A percentile compares a stretch with the other conserved stretches of the same genome.
phyloP scores from a whole-genome alignment of 53 echinoderm and acorn worm genomes.

The Henricia sp. region DNA sequence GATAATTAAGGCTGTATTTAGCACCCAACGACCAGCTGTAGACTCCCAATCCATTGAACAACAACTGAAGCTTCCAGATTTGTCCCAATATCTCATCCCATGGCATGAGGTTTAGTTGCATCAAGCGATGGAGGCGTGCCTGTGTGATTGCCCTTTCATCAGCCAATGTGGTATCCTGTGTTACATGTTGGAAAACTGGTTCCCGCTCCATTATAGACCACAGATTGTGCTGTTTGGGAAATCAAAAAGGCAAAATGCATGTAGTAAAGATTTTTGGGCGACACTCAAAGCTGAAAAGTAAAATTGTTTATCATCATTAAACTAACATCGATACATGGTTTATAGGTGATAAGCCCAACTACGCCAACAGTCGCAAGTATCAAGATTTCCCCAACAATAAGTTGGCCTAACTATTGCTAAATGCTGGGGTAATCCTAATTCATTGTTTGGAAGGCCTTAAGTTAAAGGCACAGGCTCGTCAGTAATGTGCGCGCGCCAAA shows the following conservation, averaged over 20 bases:
- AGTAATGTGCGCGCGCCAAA: too few species aligned
- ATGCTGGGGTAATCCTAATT: too few species aligned
- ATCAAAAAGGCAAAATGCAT: background rate
- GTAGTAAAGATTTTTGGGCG: too few species aligned
- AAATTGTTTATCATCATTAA: too few species aligned
- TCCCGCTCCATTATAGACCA: constrained; percentile 82
- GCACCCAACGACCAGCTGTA: constrained; percentile 76
- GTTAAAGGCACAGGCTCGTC: too few species aligned
- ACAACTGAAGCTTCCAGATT: constrained; percentile 55
- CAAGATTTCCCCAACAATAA: too few species aligned
- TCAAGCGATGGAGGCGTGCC: constrained; percentile 62
- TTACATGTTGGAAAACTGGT: constrained; percentile 70
- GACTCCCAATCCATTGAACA: constrained; percentile 70
- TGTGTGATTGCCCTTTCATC: constrained; percentile 63
- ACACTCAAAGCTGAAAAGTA: too few species aligned
- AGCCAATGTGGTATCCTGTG: constrained; percentile 50
- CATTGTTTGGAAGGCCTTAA: too few species aligned
- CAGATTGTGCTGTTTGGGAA: constrained; percentile 56
- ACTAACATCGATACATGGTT: too few species aligned
- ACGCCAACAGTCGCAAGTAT: too few species aligned
- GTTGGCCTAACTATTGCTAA: too few species aligned
- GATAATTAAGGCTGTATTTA: constrained; percentile 74
- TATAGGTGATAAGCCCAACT: too few species aligned
- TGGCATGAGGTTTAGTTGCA: constrained; percentile 52
- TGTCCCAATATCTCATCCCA: constrained; percentile 45